Evolutionary conservation across 2,888 invertebrate genomes (phyloP), one percentile per base, ranked within the genome.

Genomic region (Escarpia spicata): DNA sequence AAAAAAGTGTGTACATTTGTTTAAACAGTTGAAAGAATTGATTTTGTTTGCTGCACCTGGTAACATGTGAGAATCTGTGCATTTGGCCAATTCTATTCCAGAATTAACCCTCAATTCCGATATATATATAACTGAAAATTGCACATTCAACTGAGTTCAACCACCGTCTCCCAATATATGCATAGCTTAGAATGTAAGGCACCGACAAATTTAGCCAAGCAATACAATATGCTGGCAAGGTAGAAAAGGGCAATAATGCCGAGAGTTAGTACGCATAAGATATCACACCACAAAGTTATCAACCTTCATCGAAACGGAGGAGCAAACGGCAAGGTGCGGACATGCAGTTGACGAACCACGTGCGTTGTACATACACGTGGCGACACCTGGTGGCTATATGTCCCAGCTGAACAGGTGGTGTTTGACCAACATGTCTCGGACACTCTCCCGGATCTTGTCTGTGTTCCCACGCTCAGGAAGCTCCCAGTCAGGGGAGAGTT

Each of bases 341-440:
- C 75, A 75, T 75, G 75, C 75, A 26, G 75, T 75, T 26, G n/a
- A 75, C 26, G n/a, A 75, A n/a, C 19, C 75, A 75, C 75, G 75
- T 75, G 75, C 75, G 6, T 26, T 75, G 75, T 75, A 75, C 75
- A 75, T 75, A 75, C 75, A 75, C 75, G 6, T 75, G 75, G 19
- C 3, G 75, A 75, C 75, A 19, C 75, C 75, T 75, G 75, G 75
- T 75, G 75, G 75, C 26, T 92, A 94, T 91, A 94, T 93, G 43
- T 94, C 93, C 94, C 94, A 94, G 93, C 93, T 93, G 93, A 94
- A 94, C 45, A 94, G 93, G 92, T 94, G 94, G 97, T 99, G 99
- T 97, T 99, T 99, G 26, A 99, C 99, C 93, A 99, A 97, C 99
- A 99, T 99, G 96, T 99, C 99, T 94, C 99, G 97, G 0, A 99